phyloP scores from a whole-genome alignment of 1,140 invertebrate species.

The Hyphantria cunea region DNA sequence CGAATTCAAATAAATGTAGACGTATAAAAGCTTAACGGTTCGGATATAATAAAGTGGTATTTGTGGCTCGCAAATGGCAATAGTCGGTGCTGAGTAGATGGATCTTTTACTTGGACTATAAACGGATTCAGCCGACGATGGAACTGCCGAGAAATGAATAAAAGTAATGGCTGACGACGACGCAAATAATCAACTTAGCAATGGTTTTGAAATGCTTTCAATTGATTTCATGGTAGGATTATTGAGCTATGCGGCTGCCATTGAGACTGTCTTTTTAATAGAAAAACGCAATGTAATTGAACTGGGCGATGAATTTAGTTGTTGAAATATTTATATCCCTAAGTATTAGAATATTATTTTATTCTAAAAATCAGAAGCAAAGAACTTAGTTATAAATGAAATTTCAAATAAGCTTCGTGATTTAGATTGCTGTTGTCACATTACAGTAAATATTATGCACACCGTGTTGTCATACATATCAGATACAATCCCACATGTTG shows the following conservation, averaged over 20 bases:
- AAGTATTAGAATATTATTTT: no score
- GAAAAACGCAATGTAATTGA: no score
- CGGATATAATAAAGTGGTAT: conserved; percentile 17
- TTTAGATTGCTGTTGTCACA: no score
- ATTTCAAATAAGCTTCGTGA: no score
- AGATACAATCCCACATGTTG: no score
- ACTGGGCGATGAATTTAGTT: no score
- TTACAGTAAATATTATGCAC: no score
- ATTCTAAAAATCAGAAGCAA: no score
- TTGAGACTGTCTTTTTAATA: neutral
- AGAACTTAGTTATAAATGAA: no score
- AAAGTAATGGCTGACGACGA: conserved; percentile 4
- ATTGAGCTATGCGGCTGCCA: neutral
- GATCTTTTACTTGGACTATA: conserved; percentile 19
- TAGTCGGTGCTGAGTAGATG: neutral
- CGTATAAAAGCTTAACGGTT: conserved; percentile 6
- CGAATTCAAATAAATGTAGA: conserved; percentile 7
- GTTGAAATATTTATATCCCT: no score
- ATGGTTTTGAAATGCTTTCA: conserved; percentile 5
- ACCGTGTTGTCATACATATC: no score
- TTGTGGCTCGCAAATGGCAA: conserved; percentile 14
- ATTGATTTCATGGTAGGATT: neutral
- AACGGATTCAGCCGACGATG: conserved; percentile 7
- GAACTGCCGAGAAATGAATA: conserved; percentile 14
- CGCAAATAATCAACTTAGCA: conserved; percentile 9